phyloP scores from a whole-genome alignment of 2,888 invertebrate genomes.

The Drosophila meridiana region DNA sequence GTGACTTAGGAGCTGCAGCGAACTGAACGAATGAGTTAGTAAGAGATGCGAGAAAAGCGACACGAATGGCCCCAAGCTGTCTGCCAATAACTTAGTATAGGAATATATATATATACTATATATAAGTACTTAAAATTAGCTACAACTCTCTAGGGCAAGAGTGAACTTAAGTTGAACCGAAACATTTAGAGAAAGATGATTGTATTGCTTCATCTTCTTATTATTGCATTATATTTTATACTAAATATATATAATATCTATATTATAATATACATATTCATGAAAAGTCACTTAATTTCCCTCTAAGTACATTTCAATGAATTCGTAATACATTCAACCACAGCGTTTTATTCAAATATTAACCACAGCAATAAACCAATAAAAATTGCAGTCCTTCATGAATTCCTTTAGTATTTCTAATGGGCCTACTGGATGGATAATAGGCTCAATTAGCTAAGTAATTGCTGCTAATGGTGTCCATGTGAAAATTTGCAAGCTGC shows the following conservation, averaged over 20 bases:
- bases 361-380: background rate
- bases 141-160: background rate
- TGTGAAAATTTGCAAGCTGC: constrained; percentile 51
- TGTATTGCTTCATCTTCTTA: background rate
- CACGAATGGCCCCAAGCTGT: background rate
- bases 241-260: background rate
- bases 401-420: background rate
- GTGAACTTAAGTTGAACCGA: background rate
- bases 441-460: constrained; percentile 8
- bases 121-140: background rate
- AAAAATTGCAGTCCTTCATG: background rate
- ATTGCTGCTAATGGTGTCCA: constrained; percentile 32
- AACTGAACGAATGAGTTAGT: background rate
- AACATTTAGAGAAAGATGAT: background rate
- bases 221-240: background rate
- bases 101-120: background rate
- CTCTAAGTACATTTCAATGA: background rate
- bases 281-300: background rate
- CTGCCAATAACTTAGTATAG: background rate
- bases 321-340: background rate
- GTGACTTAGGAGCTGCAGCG: background rate
- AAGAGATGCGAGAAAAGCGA: background rate
- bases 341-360: background rate
- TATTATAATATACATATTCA: background rate
- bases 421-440: background rate